A percentile compares a stretch with the other conserved stretches of the same genome.
Conservation (phyloP, 64 coral and sea anemone species). For the Trachythela sp. region DNA sequence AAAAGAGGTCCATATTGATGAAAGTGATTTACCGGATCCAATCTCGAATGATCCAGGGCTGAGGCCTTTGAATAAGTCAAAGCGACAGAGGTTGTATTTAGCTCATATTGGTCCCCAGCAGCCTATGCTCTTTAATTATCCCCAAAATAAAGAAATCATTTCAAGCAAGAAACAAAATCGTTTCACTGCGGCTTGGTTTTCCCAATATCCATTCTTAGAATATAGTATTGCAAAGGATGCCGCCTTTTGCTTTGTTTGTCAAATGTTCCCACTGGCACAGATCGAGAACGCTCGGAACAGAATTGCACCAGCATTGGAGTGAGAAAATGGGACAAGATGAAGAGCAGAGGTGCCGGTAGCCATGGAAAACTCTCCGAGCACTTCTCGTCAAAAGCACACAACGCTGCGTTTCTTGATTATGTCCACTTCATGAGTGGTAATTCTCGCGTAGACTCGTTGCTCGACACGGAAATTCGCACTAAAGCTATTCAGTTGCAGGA, state of each 20-base stretch:
- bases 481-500: neutral
- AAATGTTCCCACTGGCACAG: too few species aligned
- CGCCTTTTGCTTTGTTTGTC: too few species aligned
- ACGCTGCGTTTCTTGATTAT: too few species aligned
- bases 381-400: too few species aligned
- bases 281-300: neutral
- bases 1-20: too few species aligned
- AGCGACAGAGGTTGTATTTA: neutral
- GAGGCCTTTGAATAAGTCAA: neutral
- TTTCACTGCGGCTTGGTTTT: neutral
- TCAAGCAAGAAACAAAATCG: neutral
- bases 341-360: neutral
- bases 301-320: neutral
- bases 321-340: conserved; percentile 3
- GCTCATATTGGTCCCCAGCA: too few species aligned
- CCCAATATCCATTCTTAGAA: neutral
- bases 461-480: neutral
- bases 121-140: neutral
- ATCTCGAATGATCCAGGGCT: neutral
- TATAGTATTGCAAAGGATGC: too few species aligned
- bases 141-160: neutral
- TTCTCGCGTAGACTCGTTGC: too few species aligned
- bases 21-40: neutral
- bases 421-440: too few species aligned
- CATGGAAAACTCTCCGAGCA: too few species aligned